These are phyloP conservation scores for Ernsta delagoae DNA, from an alignment of 2,888 invertebrate species.

Conservation along the genomic window DNA sequence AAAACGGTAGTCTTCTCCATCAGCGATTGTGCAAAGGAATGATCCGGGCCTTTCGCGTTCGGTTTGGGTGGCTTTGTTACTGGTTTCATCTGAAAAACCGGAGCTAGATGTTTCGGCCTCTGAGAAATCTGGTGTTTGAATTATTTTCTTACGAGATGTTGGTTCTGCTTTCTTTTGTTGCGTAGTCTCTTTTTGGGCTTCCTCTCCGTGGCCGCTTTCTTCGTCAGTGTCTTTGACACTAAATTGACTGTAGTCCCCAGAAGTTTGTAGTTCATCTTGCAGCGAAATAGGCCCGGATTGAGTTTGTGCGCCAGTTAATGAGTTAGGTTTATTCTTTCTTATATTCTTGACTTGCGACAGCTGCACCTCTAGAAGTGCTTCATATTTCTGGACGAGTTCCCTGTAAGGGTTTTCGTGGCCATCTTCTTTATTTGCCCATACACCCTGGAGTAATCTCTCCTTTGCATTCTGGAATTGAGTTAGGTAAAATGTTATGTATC, in stretches of 20 bases:
- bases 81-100: constrained; percentile 93
- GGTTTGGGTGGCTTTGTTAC: constrained; percentile 93
- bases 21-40: constrained; percentile 93
- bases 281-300: constrained; percentile 81
- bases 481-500: neutral
- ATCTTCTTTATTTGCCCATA: constrained; percentile 81
- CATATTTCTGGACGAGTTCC: constrained; percentile 93
- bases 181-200: constrained; percentile 76
- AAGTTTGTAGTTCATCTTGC: constrained; percentile 91
- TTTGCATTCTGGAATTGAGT: constrained; percentile 72
- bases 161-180: constrained; percentile 74
- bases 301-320: constrained; percentile 58
- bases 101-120: constrained; percentile 94
- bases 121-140: constrained; percentile 92
- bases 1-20: constrained; percentile 93
- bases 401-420: constrained; percentile 89
- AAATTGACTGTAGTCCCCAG: constrained; percentile 88
- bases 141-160: constrained; percentile 82
- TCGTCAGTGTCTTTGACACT: constrained; percentile 87
- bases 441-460: constrained; percentile 80
- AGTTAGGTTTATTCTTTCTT: constrained; percentile 67
- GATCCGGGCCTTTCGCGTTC: constrained; percentile 91
- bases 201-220: constrained; percentile 86
- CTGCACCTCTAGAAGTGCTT: constrained; percentile 92
- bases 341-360: constrained; percentile 85